These are phyloP conservation scores for Carettochelys insculpta DNA, from an alignment of 2,113 vertebrate genomes.

Conservation along the genomic window DNA sequence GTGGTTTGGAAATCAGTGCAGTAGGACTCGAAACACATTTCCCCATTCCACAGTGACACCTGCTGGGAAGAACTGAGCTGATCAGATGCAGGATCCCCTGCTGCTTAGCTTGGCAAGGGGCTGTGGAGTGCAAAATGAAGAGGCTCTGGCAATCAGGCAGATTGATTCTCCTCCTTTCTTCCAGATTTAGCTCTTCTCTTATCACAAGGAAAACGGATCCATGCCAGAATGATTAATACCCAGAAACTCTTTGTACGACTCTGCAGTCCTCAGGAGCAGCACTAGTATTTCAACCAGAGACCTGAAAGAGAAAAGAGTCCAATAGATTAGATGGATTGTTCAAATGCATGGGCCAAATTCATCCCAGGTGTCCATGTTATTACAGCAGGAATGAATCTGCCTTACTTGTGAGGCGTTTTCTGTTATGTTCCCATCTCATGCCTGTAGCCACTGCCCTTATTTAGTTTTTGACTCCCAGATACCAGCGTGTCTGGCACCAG, in stretches of 20 bases:
- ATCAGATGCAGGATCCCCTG: background rate
- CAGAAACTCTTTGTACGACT: background rate
- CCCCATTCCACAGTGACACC: slow-evolving; percentile 78
- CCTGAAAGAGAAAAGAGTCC: background rate
- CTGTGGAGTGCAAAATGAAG: slow-evolving; percentile 3
- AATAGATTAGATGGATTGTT: background rate
- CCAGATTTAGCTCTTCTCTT: background rate
- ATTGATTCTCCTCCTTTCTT: slow-evolving; percentile 29
- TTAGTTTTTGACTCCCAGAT: background rate
- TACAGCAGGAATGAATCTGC: background rate
- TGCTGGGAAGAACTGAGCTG: slow-evolving; percentile 64
- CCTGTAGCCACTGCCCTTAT: background rate
- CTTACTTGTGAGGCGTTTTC: background rate
- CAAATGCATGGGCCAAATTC: background rate
- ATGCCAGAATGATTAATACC: slow-evolving; percentile 1
- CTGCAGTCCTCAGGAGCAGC: background rate
- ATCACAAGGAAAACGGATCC: background rate
- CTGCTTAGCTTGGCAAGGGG: slow-evolving; percentile 13
- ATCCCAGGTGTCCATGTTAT: background rate
- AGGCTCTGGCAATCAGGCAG: background rate
- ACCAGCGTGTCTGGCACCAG: accelerated
- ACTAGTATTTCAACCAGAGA: background rate
- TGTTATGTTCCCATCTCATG: background rate
- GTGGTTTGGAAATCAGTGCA: background rate
- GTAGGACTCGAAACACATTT: slow-evolving; percentile 1